Evolutionary conservation across 23 tunicate species (phyloP), one percentile per base, ranked within the genome.

Genomic region (Phallusia fumigata): DNA sequence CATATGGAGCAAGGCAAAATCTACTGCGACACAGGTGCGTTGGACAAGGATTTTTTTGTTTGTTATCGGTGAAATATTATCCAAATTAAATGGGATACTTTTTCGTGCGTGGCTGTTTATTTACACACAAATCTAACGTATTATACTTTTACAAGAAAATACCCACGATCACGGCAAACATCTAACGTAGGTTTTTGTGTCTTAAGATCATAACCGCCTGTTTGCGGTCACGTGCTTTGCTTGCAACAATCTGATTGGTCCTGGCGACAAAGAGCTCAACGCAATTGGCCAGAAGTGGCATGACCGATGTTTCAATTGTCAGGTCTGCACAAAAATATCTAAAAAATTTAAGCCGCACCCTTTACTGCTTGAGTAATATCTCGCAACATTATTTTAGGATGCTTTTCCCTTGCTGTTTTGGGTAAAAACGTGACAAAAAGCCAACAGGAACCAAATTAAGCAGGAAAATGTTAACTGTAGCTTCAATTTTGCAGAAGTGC

Each of bases 1-100:
- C 88, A 88, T 22, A 78, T 93, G 87, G 98, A 93, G 81, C 81
- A 85, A 36, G 98, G 98, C 32, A 78, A 88, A 22, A 82, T 93
- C 24, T 93, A 93, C 77, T 93, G 98, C 52, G 87, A 88, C 36
- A 76, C 52, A 45, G 98, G 98, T 93, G 47, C 47, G 10, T 40
- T 3, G 47, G 10, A 10, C 10, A 3, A 40, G 10, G 10, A 40
- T 5, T 40, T n/a, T 40, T 5, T 10, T 40, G 47, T 10, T 40
- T 3, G 47, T 40, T 40, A 10, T 40, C 10, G 47, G 5, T 40
- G 47, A 40, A 10, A 10, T n/a, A n/a, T n/a, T n/a, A n/a, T n/a
- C n/a, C n/a, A n/a, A n/a, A n/a, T n/a, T n/a, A n/a, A n/a, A n/a
- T n/a, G n/a, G n/a, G n/a, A n/a, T n/a, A n/a, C n/a, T n/a, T n/a